These are phyloP conservation scores for Caenorhabditis sulstoni DNA, from an alignment of 2,888 invertebrate species.

Conservation along the genomic window DNA sequence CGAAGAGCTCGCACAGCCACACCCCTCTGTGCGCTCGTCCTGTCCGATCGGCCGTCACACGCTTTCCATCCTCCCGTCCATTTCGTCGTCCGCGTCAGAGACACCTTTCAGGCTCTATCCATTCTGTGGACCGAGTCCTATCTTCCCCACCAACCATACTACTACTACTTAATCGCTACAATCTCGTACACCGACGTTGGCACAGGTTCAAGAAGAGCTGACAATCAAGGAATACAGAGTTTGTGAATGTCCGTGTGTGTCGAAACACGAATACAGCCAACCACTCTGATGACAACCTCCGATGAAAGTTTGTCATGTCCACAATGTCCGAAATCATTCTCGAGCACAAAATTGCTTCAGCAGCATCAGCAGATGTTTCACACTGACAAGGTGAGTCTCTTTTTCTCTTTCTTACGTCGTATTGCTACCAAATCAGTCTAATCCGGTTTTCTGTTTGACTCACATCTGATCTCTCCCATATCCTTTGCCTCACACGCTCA, in stretches of 20 bases:
- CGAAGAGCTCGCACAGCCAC: constrained; percentile 37
- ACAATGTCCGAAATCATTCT: constrained; percentile 75
- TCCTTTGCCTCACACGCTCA: constrained; percentile 4
- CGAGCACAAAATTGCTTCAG: constrained; percentile 71
- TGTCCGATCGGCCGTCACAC: constrained; percentile 50
- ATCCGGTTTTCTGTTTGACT: constrained; percentile 18
- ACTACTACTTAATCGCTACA: constrained; percentile 37
- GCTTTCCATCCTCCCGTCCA: constrained; percentile 12
- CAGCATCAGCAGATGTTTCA: constrained; percentile 79
- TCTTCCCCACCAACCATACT: constrained; percentile 32
- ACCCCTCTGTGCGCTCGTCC: constrained; percentile 49
- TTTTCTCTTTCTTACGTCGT: too few species aligned
- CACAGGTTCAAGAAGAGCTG: constrained; percentile 39
- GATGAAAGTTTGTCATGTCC: constrained; percentile 58
- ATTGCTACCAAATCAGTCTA: too few species aligned
- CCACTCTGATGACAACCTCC: constrained; percentile 36
- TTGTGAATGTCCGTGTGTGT: constrained; percentile 60
- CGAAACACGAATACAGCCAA: constrained; percentile 37
- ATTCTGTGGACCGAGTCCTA: constrained; percentile 34
- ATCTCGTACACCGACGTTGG: constrained; percentile 30
- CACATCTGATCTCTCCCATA: background rate
- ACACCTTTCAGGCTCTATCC: constrained; percentile 2
- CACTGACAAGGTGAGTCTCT: constrained; percentile 74
- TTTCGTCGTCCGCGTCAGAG: constrained; percentile 18
- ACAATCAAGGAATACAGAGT: constrained; percentile 21